Evolutionary conservation across 2,797 vertebrate genomes (phyloP).

Genomic region (Thunnus albacares): DNA sequence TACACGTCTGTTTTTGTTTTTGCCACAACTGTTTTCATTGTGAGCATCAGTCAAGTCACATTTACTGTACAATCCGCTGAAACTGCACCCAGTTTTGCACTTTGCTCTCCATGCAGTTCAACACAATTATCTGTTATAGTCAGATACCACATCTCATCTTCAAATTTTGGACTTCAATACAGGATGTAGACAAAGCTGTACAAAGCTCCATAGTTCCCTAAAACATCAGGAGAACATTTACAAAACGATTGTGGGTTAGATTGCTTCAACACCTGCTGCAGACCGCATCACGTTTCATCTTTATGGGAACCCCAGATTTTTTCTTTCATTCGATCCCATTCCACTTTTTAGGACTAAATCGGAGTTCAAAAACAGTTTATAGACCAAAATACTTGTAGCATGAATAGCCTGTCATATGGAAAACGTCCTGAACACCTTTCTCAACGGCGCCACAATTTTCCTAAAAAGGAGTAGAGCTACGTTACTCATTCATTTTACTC

Average conservation of each 20-base stretch:
- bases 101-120: not conserved
- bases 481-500: not conserved
- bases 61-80: conserved; percentile 10
- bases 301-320: conserved; percentile 3
- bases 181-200: not conserved
- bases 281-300: not conserved
- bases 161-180: not conserved
- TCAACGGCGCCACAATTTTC: conserved; percentile 36
- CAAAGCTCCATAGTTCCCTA: not conserved
- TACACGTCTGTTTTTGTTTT: conserved; percentile 7
- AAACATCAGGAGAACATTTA: conserved; percentile 2
- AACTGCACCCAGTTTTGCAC: not conserved
- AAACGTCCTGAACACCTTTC: conserved; percentile 14
- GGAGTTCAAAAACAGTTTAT: not conserved
- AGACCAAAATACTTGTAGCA: not conserved
- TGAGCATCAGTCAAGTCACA: not conserved
- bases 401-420: not conserved
- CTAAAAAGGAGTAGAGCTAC: not conserved
- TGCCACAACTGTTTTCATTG: not conserved
- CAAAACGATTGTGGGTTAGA: conserved; percentile 1
- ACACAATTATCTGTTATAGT: not conserved
- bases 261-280: conserved; percentile 2
- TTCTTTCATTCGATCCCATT: conserved; percentile 3
- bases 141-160: not conserved
- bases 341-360: not conserved